Percentiles rank a stretch among this genome's conserved stretches.
Evolutionary conservation across 2,888 invertebrate species (phyloP).

Genomic region (Athalia rosae): DNA sequence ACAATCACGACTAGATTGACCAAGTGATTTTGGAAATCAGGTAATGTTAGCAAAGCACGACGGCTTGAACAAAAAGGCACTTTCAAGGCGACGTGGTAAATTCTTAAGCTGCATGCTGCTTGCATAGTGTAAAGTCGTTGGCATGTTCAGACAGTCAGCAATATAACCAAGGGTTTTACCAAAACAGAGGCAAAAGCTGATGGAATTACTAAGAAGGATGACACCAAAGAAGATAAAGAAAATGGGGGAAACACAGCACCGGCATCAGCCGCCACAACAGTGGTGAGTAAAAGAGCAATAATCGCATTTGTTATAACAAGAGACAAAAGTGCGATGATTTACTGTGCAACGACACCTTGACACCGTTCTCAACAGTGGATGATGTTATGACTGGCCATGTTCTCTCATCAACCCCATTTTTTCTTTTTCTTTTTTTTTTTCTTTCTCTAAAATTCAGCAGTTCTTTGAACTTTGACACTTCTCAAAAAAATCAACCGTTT

Average conservation of each 20-base stretch:
- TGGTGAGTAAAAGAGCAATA: conserved; percentile 62
- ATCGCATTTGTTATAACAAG: conserved; percentile 14
- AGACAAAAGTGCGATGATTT: background rate
- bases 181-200: conserved; percentile 70
- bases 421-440: too few relatives aligned
- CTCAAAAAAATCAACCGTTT: too few relatives aligned
- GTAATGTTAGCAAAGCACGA: background rate
- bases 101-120: conserved; percentile 55
- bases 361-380: background rate
- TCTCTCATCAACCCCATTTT: too few relatives aligned
- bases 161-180: conserved; percentile 69
- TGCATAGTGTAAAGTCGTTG: conserved; percentile 58
- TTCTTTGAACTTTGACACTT: too few relatives aligned
- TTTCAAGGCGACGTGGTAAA: conserved; percentile 10
- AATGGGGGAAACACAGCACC: conserved; percentile 66
- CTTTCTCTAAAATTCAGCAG: too few relatives aligned
- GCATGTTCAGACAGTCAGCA: conserved; percentile 62
- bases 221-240: conserved; percentile 70
- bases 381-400: too few relatives aligned
- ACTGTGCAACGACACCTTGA: background rate
- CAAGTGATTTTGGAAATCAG: background rate
- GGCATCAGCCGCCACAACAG: conserved; percentile 63
- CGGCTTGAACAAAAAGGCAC: conserved; percentile 8
- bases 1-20: background rate
- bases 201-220: conserved; percentile 67